Evolutionary conservation across 2,113 vertebrate species (phyloP).

Genomic region (Mobula birostris): DNA sequence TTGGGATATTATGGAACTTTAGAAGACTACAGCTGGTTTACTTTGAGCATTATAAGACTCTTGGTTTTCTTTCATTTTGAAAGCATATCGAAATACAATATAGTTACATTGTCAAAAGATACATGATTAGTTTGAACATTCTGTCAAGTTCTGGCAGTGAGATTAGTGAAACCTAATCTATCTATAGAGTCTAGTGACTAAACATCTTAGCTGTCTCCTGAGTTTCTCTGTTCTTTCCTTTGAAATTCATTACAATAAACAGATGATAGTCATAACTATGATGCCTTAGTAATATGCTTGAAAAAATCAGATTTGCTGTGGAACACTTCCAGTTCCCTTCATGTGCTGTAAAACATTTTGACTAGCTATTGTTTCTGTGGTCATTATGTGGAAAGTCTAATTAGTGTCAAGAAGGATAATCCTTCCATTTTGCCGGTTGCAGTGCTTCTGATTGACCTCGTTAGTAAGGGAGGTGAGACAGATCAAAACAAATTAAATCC

Average conservation of each 20-base stretch:
- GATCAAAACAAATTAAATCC: conserved; percentile 29
- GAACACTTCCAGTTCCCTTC: neutral
- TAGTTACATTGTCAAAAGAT: conserved; percentile 1
- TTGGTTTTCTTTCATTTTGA: conserved; percentile 13
- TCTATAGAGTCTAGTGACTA: neutral
- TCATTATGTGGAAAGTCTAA: conserved; percentile 26
- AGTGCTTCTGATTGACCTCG: conserved; percentile 8
- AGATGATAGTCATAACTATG: neutral
- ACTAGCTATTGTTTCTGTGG: conserved; percentile 23
- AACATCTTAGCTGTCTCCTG: neutral
- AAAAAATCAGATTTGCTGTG: neutral
- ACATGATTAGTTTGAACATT: neutral
- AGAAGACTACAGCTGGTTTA: neutral
- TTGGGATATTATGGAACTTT: neutral
- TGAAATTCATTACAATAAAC: conserved; percentile 8
- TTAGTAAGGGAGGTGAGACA: conserved; percentile 9
- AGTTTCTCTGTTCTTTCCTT: neutral
- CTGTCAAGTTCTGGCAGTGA: conserved; percentile 23
- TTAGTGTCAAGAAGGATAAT: conserved; percentile 33
- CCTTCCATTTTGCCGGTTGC: neutral
- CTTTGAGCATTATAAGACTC: neutral
- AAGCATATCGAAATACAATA: neutral
- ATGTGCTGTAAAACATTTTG: neutral
- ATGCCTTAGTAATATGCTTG: neutral
- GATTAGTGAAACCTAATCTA: neutral